A percentile compares a stretch with the other conserved stretches of the same genome.
phyloP scores from a whole-genome alignment of 1,140 invertebrate species.

The Yoshiicerus persimilis region DNA sequence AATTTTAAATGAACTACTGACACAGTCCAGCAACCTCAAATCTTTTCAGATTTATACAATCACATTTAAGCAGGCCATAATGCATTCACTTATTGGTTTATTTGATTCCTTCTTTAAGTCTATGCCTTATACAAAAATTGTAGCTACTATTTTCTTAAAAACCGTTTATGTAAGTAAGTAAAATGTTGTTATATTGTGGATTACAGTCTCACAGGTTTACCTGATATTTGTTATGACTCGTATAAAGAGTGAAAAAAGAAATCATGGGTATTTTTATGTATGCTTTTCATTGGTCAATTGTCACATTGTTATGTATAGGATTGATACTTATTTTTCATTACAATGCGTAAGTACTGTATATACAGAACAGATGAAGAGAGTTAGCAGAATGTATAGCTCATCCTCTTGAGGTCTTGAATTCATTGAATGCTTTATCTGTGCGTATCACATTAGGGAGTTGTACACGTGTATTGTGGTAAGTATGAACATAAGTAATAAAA shows the following conservation, averaged over 20 bases:
- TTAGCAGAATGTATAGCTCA: neutral
- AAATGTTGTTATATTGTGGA: no score
- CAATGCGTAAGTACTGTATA: neutral
- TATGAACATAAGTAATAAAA: constrained; percentile 8
- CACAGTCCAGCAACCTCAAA: neutral
- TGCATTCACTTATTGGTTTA: neutral
- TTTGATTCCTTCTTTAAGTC: no score
- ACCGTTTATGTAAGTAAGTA: no score
- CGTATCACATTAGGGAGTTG: constrained; percentile 8
- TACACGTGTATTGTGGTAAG: constrained; percentile 13
- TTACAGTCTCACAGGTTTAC: no score
- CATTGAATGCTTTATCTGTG: neutral
- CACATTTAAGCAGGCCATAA: neutral
- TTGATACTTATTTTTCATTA: neutral
- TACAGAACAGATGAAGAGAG: no score
- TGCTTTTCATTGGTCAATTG: neutral
- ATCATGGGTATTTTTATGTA: neutral
- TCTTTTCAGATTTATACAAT: neutral
- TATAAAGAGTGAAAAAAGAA: no score
- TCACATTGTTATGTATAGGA: neutral
- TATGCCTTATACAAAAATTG: no score
- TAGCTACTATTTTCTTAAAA: no score
- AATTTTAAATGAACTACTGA: neutral
- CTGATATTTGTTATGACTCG: no score
- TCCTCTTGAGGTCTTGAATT: neutral